Evolutionary conservation across 2,888 invertebrate genomes (phyloP).

Genomic region (Beris chalybata): DNA sequence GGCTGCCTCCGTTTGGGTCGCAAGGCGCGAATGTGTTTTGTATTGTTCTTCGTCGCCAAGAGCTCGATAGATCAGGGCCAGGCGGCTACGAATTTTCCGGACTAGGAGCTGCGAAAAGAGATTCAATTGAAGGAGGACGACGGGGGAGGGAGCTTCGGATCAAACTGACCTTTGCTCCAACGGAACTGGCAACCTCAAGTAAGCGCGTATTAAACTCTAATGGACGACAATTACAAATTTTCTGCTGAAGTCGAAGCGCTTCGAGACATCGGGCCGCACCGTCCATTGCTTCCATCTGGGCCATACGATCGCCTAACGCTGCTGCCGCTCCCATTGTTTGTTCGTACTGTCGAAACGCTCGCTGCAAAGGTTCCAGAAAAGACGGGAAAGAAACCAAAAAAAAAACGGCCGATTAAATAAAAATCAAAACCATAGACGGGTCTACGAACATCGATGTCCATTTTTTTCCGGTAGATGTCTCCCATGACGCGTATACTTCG

Average conservation of each 20-base stretch:
- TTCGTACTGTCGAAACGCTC: conserved; percentile 74
- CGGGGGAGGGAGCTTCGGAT: neutral
- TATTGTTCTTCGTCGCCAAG: conserved; percentile 81
- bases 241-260: conserved; percentile 69
- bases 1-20: conserved; percentile 67
- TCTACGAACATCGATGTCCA: conserved; percentile 71
- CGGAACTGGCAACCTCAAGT: conserved; percentile 79
- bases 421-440: conserved; percentile 43
- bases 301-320: conserved; percentile 77
- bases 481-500: conserved; percentile 81
- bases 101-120: conserved; percentile 66
- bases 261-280: conserved; percentile 82
- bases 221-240: conserved; percentile 85
- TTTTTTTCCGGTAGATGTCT: conserved; percentile 80
- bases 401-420: neutral
- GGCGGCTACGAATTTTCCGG: conserved; percentile 74
- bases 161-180: conserved; percentile 75
- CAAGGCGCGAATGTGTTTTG: conserved; percentile 68
- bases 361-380: conserved; percentile 42
- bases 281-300: conserved; percentile 90
- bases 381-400: neutral
- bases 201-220: conserved; percentile 82
- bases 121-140: neutral
- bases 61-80: conserved; percentile 79
- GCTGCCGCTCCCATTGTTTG: conserved; percentile 84